Base-by-base conservation (phyloP, 2,797 vertebrate genomes). In the Chelonia mydas region DNA sequence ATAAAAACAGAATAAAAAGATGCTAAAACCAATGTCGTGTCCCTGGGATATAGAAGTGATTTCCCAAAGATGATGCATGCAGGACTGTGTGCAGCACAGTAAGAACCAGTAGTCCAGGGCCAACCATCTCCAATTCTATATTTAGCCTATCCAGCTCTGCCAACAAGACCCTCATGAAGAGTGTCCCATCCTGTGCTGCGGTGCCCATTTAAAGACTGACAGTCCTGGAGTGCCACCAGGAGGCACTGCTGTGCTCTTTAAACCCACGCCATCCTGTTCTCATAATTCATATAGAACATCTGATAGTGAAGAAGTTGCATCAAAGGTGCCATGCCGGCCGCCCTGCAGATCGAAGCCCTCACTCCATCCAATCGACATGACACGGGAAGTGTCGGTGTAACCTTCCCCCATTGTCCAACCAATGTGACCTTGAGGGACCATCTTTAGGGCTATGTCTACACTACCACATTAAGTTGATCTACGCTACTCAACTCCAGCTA, bases 341-440 rank as follows among this genome's bases (percentile, higher is more conserved):
- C 1, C 9, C 11, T 28, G 23, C 0, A 0, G 11, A 84, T 25
- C 76, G 51, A 81, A 28, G 21, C 81, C 21, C 77, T 54, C 68
- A 54, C 74, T 76, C 41, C 4, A 45, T 15, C 37, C 41, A 76
- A 47, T 47, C 9, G 41, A 47, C 27, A 47, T 47, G 45, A 76
- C 54, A 23, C 21, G 3, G 9, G 15, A 87, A 49, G 7, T 17
- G 27, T 49, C 15, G 50, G 81, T 27, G 33, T 41, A 53, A 8
- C 16, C 0, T 72, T 33, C n/a, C 49, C 19, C n/a, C 37, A 8
- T 33, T 47, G 37, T 59, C 27, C 41, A 76, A 50, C 15, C 27
- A 41, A 12, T 2, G 6, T 55, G 49, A 87, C 15, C 4, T 54
- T 59, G 8, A 41, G 27, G 11, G 1, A 0, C 7, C 78, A 16